phyloP scores from a whole-genome alignment of 1,140 invertebrate species.

The Lucilia cuprina region DNA sequence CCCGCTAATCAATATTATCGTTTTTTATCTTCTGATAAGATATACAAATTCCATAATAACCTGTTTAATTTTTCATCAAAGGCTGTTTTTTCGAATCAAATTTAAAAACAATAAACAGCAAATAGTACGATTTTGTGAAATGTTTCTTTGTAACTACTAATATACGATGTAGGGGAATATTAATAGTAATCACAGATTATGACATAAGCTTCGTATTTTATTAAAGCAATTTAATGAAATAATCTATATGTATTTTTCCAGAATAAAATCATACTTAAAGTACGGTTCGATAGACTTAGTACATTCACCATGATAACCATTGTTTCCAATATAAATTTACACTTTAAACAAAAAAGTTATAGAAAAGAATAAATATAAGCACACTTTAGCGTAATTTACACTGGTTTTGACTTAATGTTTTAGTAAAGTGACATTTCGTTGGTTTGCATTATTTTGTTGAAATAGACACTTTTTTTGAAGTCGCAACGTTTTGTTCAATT shows the following conservation, averaged over 20 bases:
- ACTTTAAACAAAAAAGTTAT: not conserved
- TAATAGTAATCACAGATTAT: not conserved
- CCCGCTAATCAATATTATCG: too few species aligned
- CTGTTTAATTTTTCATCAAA: too few species aligned
- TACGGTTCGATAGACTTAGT: not conserved
- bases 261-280: not conserved
- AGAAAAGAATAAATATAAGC: not conserved
- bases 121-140: too few species aligned
- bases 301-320: not conserved
- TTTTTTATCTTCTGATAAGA: too few species aligned
- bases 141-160: too few species aligned
- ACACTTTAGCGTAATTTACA: constrained; percentile 30
- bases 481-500: not conserved
- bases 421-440: not conserved
- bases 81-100: too few species aligned
- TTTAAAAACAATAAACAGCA: too few species aligned
- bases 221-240: not conserved
- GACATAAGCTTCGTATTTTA: not conserved
- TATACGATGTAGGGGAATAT: not conserved
- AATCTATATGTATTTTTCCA: too few species aligned
- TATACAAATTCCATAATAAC: too few species aligned
- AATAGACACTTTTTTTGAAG: not conserved
- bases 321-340: not conserved
- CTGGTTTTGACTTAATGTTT: not conserved
- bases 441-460: not conserved